Base-by-base conservation (phyloP, 2,797 vertebrate genomes). In the Acipenser transmontanus region DNA sequence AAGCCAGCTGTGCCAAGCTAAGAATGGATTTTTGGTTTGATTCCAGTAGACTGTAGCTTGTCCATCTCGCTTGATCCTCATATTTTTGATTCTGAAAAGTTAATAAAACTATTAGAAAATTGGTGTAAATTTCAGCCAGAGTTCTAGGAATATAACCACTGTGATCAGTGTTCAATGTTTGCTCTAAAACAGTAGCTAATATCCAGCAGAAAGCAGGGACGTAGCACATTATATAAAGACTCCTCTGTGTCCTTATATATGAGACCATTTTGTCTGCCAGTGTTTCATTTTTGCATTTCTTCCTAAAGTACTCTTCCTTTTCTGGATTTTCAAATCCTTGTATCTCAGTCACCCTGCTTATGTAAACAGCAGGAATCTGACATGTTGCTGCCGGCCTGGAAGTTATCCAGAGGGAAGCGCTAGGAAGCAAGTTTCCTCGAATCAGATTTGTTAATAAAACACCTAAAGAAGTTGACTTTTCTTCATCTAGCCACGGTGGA, bases 141-240 rank as follows among this genome's bases (percentile, higher is more conserved):
- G 56, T 59, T 49, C 48, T 59, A 1, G 65, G 65, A 59, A 61
- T 8, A n/a, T 61, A 47, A 20, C 7, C 8, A 34, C n/a, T 47
- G 59, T 11, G 8, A 47, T 61, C 59, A 10, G 14, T 20, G 14
- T 6, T 8, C 6, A 61, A 11, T 14, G 59, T 61, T 7, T 61
- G 65, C 14, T 49, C 47, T 8, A 66, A 59, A 13, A 66, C 54
- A 11, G 50, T 59, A 7, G 65, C 65, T 11, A 66, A 34, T 5
- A 66, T 52, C 65, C 65, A 66, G 9, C 65, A 66, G 65, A 66
- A 66, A 1, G 65, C 50, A 13, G 65, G 65, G 2, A 66, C 65
- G 13, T 66, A 57, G 12, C 65, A 66, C 65, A 66, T 66, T 11
- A n/a, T 20, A 49, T 57, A 66, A 2, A 66, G 65, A 17, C 52